Evolutionary conservation across 2,797 vertebrate genomes (phyloP).

Genomic region (Aselliscus stoliczkanus): DNA sequence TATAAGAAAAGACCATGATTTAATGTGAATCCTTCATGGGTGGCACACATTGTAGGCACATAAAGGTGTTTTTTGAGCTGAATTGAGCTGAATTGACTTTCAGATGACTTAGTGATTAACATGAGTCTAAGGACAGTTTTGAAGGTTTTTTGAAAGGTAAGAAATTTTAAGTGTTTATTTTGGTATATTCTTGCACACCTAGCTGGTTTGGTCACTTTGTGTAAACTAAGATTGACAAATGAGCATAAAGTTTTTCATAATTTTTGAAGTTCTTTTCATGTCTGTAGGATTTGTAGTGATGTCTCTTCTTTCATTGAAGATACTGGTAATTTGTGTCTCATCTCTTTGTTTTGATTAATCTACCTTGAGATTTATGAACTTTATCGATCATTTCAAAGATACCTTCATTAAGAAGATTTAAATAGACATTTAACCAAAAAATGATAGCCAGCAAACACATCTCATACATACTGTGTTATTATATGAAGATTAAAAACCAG

Average conservation of each 20-base stretch:
- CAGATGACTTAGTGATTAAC: neutral
- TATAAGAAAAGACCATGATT: neutral
- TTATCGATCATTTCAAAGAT: neutral
- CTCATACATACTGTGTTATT: neutral
- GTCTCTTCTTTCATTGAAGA: neutral
- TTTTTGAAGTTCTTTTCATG: neutral
- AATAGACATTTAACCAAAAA: neutral
- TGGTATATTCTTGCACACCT: neutral
- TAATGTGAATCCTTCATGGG: neutral
- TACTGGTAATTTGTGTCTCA: neutral
- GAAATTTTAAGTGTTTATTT: neutral
- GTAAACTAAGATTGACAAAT: neutral
- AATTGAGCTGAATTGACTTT: neutral
- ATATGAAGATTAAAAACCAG: neutral
- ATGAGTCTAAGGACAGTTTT: neutral
- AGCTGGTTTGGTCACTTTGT: neutral
- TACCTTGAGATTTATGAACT: neutral
- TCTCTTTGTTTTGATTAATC: neutral
- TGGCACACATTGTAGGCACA: neutral
- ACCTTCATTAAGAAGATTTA: neutral
- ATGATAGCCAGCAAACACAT: neutral
- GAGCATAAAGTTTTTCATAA: neutral
- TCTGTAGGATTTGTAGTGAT: neutral
- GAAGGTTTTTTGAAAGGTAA: neutral
- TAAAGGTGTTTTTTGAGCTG: neutral